phyloP scores from a whole-genome alignment of 1,140 invertebrate genomes.

The Araneus ventricosus region DNA sequence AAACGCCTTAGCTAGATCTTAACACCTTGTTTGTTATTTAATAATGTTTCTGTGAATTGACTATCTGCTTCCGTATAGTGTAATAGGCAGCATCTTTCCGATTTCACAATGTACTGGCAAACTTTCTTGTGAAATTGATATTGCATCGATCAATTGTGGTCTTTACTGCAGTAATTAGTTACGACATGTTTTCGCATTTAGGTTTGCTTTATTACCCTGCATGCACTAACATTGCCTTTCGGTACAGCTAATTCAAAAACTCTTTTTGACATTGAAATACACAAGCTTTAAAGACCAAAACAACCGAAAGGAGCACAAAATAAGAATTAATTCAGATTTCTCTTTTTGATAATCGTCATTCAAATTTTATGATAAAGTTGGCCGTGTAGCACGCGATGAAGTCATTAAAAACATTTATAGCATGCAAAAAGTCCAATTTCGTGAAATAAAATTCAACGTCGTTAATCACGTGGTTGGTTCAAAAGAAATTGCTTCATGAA shows the following conservation, averaged over 20 bases:
- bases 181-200: constrained; percentile 61
- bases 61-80: constrained; percentile 49
- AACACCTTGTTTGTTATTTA: constrained; percentile 17
- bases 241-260: constrained; percentile 56
- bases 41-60: not conserved
- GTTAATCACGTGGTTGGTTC: too few relatives aligned
- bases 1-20: not conserved
- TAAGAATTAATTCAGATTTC: too few relatives aligned
- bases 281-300: too few relatives aligned
- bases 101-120: constrained; percentile 24
- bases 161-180: constrained; percentile 49
- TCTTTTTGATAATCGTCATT: too few relatives aligned
- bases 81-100: not conserved
- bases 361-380: too few relatives aligned
- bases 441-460: too few relatives aligned
- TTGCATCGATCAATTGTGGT: constrained; percentile 21
- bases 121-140: constrained; percentile 49
- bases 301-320: too few relatives aligned
- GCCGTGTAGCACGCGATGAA: too few relatives aligned
- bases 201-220: constrained; percentile 42
- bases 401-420: too few relatives aligned
- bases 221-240: not conserved
- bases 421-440: too few relatives aligned
- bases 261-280: constrained; percentile 15
- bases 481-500: too few relatives aligned